These are phyloP conservation scores for Lipotes vexillifer DNA, from an alignment of 2,113 vertebrate species.

Conservation along the genomic window DNA sequence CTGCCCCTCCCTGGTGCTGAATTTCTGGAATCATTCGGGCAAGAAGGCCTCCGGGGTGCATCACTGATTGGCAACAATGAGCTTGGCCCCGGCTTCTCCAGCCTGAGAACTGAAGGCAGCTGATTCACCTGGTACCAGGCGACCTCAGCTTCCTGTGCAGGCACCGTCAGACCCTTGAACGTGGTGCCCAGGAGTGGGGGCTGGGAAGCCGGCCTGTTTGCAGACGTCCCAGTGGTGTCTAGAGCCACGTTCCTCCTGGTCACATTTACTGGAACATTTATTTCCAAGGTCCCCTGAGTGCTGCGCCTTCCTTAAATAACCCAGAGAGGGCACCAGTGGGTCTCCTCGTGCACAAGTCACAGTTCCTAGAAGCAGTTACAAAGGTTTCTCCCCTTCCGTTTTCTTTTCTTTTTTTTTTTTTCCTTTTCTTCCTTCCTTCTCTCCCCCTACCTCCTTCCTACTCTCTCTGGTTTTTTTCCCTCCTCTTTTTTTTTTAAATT, in stretches of 20 bases:
- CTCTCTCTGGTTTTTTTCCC: neutral
- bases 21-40: neutral
- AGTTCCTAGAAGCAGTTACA: neutral
- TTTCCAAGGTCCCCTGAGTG: too few species aligned
- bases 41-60: neutral
- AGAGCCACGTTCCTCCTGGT: neutral
- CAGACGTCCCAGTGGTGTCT: neutral
- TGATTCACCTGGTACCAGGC: neutral
- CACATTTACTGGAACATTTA: neutral
- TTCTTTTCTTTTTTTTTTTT: neutral
- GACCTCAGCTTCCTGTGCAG: too few species aligned
- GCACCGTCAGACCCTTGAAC: neutral
- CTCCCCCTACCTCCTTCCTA: accelerated
- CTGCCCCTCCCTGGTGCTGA: neutral
- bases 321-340: neutral
- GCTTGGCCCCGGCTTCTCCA: neutral
- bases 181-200: accelerated
- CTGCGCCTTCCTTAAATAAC: neutral
- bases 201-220: neutral
- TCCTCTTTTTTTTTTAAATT: neutral
- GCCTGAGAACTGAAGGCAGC: neutral
- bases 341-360: accelerated
- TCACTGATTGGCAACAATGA: accelerated
- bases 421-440: neutral
- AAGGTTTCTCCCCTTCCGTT: neutral